Evolutionary conservation across 2,113 vertebrate species (phyloP), one percentile per base, ranked within the genome.

Genomic region (Myotis lucifugus): DNA sequence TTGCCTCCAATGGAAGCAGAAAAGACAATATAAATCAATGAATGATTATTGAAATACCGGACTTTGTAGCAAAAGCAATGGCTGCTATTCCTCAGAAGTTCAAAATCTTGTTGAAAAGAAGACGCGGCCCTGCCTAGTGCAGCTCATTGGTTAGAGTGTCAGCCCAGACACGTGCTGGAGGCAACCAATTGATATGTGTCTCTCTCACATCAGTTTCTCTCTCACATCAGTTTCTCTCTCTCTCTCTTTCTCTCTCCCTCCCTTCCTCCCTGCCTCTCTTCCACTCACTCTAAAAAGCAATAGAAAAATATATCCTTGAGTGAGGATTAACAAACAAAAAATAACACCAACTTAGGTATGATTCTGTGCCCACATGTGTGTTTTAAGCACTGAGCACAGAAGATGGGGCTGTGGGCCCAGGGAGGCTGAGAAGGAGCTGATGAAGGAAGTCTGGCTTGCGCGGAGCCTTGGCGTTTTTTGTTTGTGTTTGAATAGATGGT

Each of bases 361-460:
- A 11, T 29, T 34, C 25, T 25, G 25, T 34, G 10, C 64, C 76
- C 48, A 1, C 9, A 29, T 12, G 4, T 70, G 7, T 14, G 8
- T 70, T 52, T 50, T 46, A 25, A 82, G 78, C 77, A 67, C 37
- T 23, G 5, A 48, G 1, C 19, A 3, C 34, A 14, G 17, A 40
- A 52, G 86, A 61, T 46, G 69, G 13, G 0, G 2, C 8, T 37
- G 4, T 17, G 8, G 23, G 4, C 11, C 11, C 74, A 4, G n/a
- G 8, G 5, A 8, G 25, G 1, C 56, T 34, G 0, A 6, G 2
- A 19, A 32, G 4, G 13, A 0, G 70, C 37, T 82, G 40, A 12
- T 29, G 25, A n/a, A 61, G 14, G 37, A 70, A 10, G 23, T 8
- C 40, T 54, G 67, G n/a, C 25, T 25, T 13, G 64, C 48, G 34